Evolutionary conservation across 2,888 invertebrate genomes (phyloP).

Genomic region (Microplitis deprimator): DNA sequence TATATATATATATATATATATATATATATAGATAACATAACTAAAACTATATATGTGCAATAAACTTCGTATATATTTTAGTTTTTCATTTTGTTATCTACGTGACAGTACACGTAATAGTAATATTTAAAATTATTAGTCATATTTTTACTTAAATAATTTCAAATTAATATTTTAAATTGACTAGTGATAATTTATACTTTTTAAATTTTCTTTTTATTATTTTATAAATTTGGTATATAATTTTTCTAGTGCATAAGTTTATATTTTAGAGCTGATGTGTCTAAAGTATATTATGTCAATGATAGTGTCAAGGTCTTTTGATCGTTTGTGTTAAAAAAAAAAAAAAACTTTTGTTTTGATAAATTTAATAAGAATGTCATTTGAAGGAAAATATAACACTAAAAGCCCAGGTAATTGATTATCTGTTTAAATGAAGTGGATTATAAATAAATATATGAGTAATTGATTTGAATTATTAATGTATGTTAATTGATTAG

Average conservation of each 20-base stretch:
- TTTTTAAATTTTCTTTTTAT: neutral
- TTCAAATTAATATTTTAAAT: neutral
- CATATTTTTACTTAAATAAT: neutral
- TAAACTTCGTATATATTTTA: neutral
- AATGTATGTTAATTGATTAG: conserved; percentile 70
- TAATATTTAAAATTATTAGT: neutral
- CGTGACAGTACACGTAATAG: neutral
- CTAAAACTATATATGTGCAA: neutral
- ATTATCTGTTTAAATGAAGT: neutral
- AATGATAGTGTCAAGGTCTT: neutral
- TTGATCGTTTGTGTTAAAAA: neutral
- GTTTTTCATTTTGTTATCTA: neutral
- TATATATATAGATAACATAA: neutral
- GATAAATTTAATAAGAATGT: conserved; percentile 61
- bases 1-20: neutral
- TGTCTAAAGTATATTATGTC: neutral
- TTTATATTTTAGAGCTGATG: neutral
- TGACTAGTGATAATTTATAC: neutral
- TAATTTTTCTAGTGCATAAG: neutral
- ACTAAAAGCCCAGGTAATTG: conserved; percentile 73
- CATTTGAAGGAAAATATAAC: conserved; percentile 75
- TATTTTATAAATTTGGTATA: neutral
- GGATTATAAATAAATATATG: neutral
- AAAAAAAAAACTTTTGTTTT: neutral
- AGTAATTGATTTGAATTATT: neutral